Conservation (phyloP, 2,888 invertebrate species). For the Cactoblastis cactorum region DNA sequence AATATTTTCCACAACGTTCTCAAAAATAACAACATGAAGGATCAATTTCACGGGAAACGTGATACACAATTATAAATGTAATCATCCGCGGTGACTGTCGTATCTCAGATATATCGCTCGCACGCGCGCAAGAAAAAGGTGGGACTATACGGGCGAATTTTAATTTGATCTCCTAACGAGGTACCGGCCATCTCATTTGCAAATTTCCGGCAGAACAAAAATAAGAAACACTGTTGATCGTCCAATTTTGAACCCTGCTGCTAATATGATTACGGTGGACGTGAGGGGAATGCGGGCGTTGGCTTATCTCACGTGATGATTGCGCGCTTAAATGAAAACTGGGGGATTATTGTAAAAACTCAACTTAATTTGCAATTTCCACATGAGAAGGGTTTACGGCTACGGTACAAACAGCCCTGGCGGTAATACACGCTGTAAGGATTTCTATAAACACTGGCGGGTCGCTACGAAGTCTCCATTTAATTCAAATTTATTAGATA, state of each 20-base stretch:
- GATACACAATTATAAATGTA: background rate
- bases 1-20: too few species aligned
- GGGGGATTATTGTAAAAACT: conserved; percentile 23
- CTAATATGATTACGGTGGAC: background rate
- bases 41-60: background rate
- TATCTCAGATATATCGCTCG: conserved; percentile 1
- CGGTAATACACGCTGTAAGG: background rate
- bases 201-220: conserved; percentile 4
- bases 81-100: background rate
- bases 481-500: background rate
- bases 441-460: background rate
- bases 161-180: conserved; percentile 19
- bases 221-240: background rate
- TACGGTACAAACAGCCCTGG: background rate
- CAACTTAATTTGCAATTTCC: conserved; percentile 24
- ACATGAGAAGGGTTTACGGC: conserved; percentile 19
- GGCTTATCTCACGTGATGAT: conserved; percentile 15
- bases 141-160: conserved; percentile 13
- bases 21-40: background rate
- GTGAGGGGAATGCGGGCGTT: background rate
- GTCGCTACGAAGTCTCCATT: background rate
- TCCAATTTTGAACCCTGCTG: background rate
- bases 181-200: conserved; percentile 15
- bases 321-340: conserved; percentile 19
- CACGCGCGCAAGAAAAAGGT: background rate